These are phyloP conservation scores for Nomada fucata DNA, from an alignment of 2,888 invertebrate genomes.

Conservation along the genomic window DNA sequence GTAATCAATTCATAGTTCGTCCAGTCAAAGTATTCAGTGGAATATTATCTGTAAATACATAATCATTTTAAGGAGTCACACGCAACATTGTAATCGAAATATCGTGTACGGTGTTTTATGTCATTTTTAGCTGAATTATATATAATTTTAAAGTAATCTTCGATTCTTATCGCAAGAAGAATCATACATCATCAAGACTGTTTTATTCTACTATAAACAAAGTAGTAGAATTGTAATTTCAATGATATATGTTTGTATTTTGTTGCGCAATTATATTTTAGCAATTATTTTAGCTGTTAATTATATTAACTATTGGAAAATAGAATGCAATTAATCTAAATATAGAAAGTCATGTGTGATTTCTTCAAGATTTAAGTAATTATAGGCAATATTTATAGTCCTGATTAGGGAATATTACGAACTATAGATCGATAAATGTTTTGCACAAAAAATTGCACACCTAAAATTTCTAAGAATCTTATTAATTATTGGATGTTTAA, in stretches of 20 bases:
- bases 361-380: slow-evolving; percentile 43
- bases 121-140: slow-evolving; percentile 23
- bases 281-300: slow-evolving; percentile 10
- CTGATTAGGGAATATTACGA: slow-evolving; percentile 20
- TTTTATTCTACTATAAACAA: slow-evolving; percentile 32
- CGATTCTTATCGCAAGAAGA: slow-evolving; percentile 53
- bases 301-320: slow-evolving; percentile 60
- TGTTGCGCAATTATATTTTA: slow-evolving; percentile 22
- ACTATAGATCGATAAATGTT: slow-evolving; percentile 39
- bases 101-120: slow-evolving; percentile 19
- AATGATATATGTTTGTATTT: slow-evolving; percentile 23
- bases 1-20: slow-evolving; percentile 44
- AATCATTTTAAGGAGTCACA: slow-evolving; percentile 44
- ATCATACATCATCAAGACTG: slow-evolving; percentile 65
- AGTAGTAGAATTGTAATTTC: slow-evolving; percentile 15
- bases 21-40: slow-evolving; percentile 28
- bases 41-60: slow-evolving; percentile 52
- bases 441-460: slow-evolving; percentile 36
- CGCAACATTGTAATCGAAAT: slow-evolving; percentile 24
- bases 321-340: slow-evolving; percentile 36
- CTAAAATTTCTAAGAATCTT: slow-evolving; percentile 46
- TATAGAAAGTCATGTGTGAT: slow-evolving; percentile 28
- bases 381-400: slow-evolving; percentile 45
- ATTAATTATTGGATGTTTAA: slow-evolving; percentile 68
- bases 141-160: slow-evolving; percentile 38